Percentiles rank a stretch among this genome's conserved stretches.
phyloP scores from a whole-genome alignment of 1,140 invertebrate genomes.

The Bombus pyrosoma region DNA sequence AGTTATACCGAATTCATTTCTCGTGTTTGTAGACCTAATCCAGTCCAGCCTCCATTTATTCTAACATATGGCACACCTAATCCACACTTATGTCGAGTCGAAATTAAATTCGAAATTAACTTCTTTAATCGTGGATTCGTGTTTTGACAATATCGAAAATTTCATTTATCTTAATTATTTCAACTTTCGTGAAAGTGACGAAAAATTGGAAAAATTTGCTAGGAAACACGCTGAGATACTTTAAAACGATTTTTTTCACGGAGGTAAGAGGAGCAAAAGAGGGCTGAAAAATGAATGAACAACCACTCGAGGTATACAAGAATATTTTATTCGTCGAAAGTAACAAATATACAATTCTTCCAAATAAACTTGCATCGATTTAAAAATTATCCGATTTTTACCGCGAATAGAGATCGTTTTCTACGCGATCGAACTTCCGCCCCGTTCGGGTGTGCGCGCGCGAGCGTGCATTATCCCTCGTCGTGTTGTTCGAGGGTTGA shows the following conservation, averaged over 20 bases:
- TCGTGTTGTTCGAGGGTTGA: neutral
- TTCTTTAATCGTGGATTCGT: neutral
- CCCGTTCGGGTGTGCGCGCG: neutral
- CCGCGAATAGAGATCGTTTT: slow-evolving; percentile 31
- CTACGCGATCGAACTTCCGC: slow-evolving; percentile 35
- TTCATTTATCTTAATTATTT: neutral
- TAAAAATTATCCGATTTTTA: slow-evolving; percentile 50
- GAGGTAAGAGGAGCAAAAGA: neutral
- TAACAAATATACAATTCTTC: slow-evolving; percentile 83
- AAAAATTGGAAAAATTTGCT: neutral
- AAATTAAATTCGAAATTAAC: too few relatives aligned
- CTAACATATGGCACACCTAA: too few relatives aligned
- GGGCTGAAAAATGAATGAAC: neutral
- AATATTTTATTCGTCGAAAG: slow-evolving; percentile 84
- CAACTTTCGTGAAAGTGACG: neutral
- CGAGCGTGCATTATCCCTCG: neutral
- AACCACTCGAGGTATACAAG: slow-evolving; percentile 80
- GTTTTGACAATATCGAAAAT: neutral
- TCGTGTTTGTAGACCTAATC: slow-evolving; percentile 24
- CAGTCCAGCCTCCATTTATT: neutral
- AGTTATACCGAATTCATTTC: neutral
- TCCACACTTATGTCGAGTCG: too few relatives aligned
- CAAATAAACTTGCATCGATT: slow-evolving; percentile 74
- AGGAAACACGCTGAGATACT: too few relatives aligned
- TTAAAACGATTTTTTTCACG: neutral